Base-by-base conservation (phyloP, 2,113 vertebrate species). In the Onychostruthus taczanowskii region DNA sequence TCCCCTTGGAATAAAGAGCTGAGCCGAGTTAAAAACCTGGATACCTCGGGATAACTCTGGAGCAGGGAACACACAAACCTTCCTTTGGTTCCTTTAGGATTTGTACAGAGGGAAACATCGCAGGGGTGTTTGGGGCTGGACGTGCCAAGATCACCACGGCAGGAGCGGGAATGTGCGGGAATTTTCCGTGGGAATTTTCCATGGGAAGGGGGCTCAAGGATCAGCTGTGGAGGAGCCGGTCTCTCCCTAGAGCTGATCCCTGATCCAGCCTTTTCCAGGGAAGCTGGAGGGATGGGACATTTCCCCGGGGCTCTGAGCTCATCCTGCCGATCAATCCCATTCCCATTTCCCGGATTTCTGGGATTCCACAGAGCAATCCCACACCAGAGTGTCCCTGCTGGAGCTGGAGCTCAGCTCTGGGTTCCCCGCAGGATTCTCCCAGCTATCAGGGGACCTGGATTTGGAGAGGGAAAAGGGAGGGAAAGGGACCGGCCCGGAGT, bases 351-450 rank as follows among this genome's bases (percentile, higher is more conserved):
- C 7, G 11, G 2, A 26, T 68, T 88, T 79, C 9, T 70, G 47
- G 37, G 27, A 10, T 76, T 15, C 43, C 35, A 5, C 8, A 5
- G 14, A 3, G 9, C 2, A 16, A 21, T 49, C 39, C 44, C 55
- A 24, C 43, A 4, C 7, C 46, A 16, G 28, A 43, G 28, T 3
- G 7, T 22, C 22, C 26, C 47, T 30, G 13, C 11, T 19, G 28
- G 46, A 23, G 4, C 2, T 0, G 22, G 50, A 46, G 17, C 26
- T 46, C 35, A 5, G 20, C 13, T 47, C 28, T 1, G 1, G 5
- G 11, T 3, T 64, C 61, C 22, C 70, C 20, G 5, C 22, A 3
- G 13, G 15, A 56, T 75, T 68, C 5, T 62, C 61, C 43, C 43
- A 5, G 52, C 26, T 75, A 10, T 37, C 77, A 35, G 61, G 55